phyloP scores from a whole-genome alignment of 1,140 invertebrate species.

The Lepidurus couesii region DNA sequence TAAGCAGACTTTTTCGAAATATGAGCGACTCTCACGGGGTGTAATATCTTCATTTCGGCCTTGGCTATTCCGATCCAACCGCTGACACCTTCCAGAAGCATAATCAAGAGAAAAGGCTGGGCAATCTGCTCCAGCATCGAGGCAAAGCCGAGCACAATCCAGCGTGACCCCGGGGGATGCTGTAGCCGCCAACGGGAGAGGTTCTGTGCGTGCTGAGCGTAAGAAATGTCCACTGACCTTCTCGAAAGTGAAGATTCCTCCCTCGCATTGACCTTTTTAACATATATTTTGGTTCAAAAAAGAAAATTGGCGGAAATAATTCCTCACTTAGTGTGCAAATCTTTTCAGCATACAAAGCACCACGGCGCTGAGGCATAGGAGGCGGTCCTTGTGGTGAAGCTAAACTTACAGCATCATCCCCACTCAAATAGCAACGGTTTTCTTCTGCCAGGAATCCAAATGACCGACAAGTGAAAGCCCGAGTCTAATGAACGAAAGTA shows the following conservation, averaged over 20 bases:
- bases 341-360: constrained; percentile 47
- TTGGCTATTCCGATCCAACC: constrained; percentile 49
- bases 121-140: constrained; percentile 46
- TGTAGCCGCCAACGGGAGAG: constrained; percentile 41
- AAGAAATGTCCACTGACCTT: constrained; percentile 49
- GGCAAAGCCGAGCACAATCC: constrained; percentile 43
- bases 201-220: constrained; percentile 45
- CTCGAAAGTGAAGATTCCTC: constrained; percentile 50
- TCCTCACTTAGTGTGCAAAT: constrained; percentile 46
- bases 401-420: constrained; percentile 48
- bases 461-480: constrained; percentile 45
- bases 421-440: constrained; percentile 49
- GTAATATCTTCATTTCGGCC: constrained; percentile 46
- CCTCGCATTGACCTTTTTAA: constrained; percentile 43
- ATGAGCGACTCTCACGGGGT: constrained; percentile 45
- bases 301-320: constrained; percentile 21
- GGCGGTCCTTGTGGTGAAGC: constrained; percentile 37
- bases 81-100: constrained; percentile 40
- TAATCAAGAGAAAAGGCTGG: constrained; percentile 50
- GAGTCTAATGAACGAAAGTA: constrained; percentile 38
- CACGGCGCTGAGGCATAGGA: constrained; percentile 39
- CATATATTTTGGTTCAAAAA: neutral
- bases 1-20: constrained; percentile 51
- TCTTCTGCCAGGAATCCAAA: constrained; percentile 44
- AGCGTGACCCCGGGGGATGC: constrained; percentile 46